phyloP scores from a whole-genome alignment of 1,140 invertebrate genomes.

The Zaprionus vittiger region DNA sequence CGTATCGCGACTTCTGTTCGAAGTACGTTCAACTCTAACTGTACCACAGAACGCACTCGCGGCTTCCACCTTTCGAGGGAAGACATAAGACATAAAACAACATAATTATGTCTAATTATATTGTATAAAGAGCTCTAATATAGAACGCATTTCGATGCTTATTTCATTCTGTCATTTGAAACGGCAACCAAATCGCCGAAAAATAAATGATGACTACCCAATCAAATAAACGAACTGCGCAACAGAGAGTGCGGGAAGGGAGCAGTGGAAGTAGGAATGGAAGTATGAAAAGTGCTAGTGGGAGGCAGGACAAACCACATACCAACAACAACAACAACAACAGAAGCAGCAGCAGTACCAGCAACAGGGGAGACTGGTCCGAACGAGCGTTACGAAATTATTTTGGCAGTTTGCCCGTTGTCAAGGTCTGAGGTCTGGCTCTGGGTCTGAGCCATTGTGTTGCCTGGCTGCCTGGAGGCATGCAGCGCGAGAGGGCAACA shows the following conservation, averaged over 20 bases:
- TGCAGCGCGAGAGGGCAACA: slow-evolving; percentile 20
- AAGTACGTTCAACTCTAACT: neutral
- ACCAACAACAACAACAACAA: neutral
- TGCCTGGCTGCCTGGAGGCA: slow-evolving; percentile 15
- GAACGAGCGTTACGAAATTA: slow-evolving; percentile 72
- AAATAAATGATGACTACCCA: slow-evolving; percentile 20
- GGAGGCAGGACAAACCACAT: neutral
- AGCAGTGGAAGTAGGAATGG: neutral
- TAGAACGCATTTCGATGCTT: slow-evolving; percentile 29
- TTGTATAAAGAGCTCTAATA: slow-evolving; percentile 24
- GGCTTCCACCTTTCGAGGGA: neutral
- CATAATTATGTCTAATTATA: slow-evolving; percentile 62
- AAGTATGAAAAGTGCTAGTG: neutral
- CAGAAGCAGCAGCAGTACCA: neutral
- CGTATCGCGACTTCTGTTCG: neutral
- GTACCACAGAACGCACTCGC: neutral
- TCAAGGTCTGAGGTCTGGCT: slow-evolving; percentile 34
- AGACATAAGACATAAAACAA: slow-evolving; percentile 24
- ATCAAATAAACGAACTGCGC: slow-evolving; percentile 21
- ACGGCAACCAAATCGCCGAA: slow-evolving; percentile 26
- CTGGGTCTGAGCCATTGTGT: slow-evolving; percentile 32
- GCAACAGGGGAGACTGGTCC: slow-evolving; percentile 7
- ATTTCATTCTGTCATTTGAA: slow-evolving; percentile 54
- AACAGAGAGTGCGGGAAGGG: neutral
- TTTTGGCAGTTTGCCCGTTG: slow-evolving; percentile 68